A percentile compares a stretch with the other conserved stretches of the same genome.
phyloP scores from a whole-genome alignment of 2,113 vertebrate genomes.

The Leiothrix lutea region DNA sequence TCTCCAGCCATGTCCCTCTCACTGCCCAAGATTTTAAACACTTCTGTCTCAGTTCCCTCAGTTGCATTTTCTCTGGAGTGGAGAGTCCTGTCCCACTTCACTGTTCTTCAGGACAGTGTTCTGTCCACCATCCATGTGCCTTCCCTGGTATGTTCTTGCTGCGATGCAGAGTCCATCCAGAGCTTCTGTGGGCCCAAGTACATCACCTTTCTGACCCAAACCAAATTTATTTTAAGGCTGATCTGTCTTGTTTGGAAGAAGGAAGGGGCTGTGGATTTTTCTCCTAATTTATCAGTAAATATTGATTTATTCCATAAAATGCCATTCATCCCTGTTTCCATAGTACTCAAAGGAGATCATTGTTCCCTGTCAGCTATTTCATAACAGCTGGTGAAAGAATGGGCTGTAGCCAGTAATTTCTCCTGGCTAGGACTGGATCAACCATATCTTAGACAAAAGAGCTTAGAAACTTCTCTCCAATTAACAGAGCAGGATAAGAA shows the following conservation, averaged over 20 bases:
- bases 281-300: not conserved
- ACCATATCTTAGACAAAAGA: not conserved
- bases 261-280: not conserved
- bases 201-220: not conserved
- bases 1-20: not conserved
- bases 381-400: not conserved
- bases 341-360: not conserved
- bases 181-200: not conserved
- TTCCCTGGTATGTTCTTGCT: not conserved
- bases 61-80: not conserved
- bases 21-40: not conserved
- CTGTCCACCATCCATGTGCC: not conserved
- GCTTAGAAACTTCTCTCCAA: not conserved
- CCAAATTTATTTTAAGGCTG: not conserved
- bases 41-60: not conserved
- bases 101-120: not conserved
- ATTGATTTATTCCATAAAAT: not conserved
- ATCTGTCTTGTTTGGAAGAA: not conserved
- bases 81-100: not conserved
- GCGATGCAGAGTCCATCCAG: not conserved
- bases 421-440: not conserved
- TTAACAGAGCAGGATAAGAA: not conserved
- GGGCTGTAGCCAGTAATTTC: not conserved
- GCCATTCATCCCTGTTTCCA: not conserved
- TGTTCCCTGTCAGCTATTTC: not conserved